Evolutionary conservation across 2,113 vertebrate species (phyloP), one percentile per base, ranked within the genome.

Genomic region (rabbit (Oryctolagus cuniculus)): DNA sequence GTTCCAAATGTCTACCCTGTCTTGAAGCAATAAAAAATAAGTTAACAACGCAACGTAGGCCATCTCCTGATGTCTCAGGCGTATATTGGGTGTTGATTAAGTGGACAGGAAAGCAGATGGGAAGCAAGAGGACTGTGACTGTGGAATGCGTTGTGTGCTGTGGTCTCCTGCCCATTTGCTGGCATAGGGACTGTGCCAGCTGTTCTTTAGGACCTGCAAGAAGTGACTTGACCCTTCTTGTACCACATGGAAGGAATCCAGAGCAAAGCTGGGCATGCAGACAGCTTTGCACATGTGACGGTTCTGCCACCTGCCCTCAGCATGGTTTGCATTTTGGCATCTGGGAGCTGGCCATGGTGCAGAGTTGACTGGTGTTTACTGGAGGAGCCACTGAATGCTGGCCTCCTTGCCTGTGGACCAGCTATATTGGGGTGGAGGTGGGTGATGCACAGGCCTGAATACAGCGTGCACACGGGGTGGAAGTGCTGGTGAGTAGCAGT

Each of bases 101-200:
- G 36, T 21, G 10, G 84, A 38, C 17, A 34, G 75, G 73, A 67
- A 21, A 36, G 44, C 34, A 29, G n/a, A 4, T 22, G 27, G 70
- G 49, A 27, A 51, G 36, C 31, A 36, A 31, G 7, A 31, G 81
- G 19, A 5, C 6, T 8, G 6, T 0, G 15, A 5, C 29, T 29
- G 1, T 25, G 53, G 31, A 85, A 22, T 3, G 1, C n/a, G 19
- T 4, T 0, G 1, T 72, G 3, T 0, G 10, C 22, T 70, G 21
- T 0, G 44, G 36, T 36, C 38, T 58, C 34, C 67, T 34, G 85
- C 24, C 34, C 38, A 10, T 90, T 64, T 2, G 8, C 12, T 72
- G 67, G 66, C 70, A 2, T 24, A 24, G 77, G 51, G 36, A 10
- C 84, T 31, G 15, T 49, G 67, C 19, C 10, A 22, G 51, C 83